Base-by-base conservation (phyloP, 2,113 vertebrate genomes). In the Corydoras maculifer region DNA sequence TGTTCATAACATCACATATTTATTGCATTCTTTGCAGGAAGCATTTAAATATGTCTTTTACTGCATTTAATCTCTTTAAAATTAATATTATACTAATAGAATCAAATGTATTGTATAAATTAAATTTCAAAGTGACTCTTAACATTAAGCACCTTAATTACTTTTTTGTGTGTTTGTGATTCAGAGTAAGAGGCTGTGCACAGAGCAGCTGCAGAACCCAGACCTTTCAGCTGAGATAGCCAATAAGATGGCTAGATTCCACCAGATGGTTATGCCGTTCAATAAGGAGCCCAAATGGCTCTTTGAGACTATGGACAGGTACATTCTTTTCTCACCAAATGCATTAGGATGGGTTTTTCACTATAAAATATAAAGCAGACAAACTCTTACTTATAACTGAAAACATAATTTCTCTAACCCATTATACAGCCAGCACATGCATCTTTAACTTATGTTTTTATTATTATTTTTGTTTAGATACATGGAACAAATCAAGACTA, bases 281-380 rank as follows among this genome's bases (percentile, higher is more conserved):
- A 95, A 94, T 82, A 98, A 98, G 81, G 90, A 96, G 80, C 95
- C 96, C 7, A 93, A 87, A 68, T 98, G 96, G 96, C 85, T 98
- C 0, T 96, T 98, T 31, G 88, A 84, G 79, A 97, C 91, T 79
- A 94, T 98, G 85, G 90, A 94, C 65, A 80, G 84, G 95, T 96
- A 81, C 71, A 75, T 68, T 1, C 61, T 7, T 57, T 8, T 29
- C 12, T 31, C 15, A 25, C 18, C 18, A 25, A 25, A 25, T 25
- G 18, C 18, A 14, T 7, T 57, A 15, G n/a, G 13, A 3, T 7
- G 12, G 12, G 10, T n/a, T n/a, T 13, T 57, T 8, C 10, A 53
- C 49, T 50, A 50, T 8, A 53, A 53, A 10, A 53, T 10, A 53
- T 53, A 53, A 12, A 53, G 35, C 35, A 43, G 35, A 43, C 35